phyloP scores from a whole-genome alignment of 2,113 vertebrate species.

The Alectura lathami region DNA sequence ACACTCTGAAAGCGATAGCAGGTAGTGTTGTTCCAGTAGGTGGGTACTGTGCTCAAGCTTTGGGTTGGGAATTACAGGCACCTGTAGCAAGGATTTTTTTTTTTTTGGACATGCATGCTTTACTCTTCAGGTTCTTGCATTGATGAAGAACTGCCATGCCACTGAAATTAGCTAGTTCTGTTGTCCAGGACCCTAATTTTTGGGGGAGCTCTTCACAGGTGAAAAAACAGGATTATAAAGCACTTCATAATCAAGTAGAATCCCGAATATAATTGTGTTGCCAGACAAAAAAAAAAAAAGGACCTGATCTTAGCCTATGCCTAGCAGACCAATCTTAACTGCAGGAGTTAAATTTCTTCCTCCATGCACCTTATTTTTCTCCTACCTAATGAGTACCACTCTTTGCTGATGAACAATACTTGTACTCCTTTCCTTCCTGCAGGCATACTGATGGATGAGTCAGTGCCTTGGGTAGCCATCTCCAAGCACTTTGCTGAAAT shows the following conservation, averaged over 20 bases:
- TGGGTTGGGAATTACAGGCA: neutral
- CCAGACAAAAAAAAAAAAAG: neutral
- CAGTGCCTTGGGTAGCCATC: neutral
- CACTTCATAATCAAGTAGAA: neutral
- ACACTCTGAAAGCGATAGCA: neutral
- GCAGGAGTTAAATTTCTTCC: neutral
- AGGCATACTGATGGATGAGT: neutral
- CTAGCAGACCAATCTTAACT: no score
- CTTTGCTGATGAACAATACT: neutral
- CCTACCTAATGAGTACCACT: no score
- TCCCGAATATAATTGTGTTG: neutral
- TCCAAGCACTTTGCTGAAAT: neutral
- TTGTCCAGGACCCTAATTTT: neutral
- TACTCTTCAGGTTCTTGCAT: neutral
- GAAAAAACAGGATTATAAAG: neutral
- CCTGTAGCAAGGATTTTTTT: neutral
- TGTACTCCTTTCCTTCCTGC: neutral
- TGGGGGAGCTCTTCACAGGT: neutral
- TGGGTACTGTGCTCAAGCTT: fast-evolving
- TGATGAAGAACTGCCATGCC: neutral
- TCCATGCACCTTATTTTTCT: neutral
- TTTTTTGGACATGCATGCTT: neutral
- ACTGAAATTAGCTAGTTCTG: neutral
- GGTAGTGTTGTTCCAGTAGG: neutral
- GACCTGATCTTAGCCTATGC: no score